Evolutionary conservation across 2,113 vertebrate genomes (phyloP), one percentile per base, ranked within the genome.

Genomic region (Gnathonemus longibarbis): DNA sequence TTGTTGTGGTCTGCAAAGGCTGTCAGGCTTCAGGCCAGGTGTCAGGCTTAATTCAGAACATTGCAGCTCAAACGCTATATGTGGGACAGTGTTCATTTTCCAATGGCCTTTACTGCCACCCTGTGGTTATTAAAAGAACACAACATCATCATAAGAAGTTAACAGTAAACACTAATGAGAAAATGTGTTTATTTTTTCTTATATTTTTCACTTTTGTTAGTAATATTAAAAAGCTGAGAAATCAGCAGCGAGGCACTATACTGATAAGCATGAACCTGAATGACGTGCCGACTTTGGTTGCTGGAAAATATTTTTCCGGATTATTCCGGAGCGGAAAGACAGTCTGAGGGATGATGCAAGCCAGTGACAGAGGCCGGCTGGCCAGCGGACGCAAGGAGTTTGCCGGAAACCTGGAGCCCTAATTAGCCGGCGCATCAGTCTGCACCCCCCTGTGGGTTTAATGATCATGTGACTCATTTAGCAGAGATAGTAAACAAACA

Each of bases 101-200:
- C 35, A 84, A 62, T 35, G 92, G 90, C 80, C 91, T 91, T 90
- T 93, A 89, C 91, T 94, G 95, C 94, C 94, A 92, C 92, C 95
- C 93, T 86, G 90, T 95, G 95, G 94, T 86, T 1, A 53, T 83
- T 66, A 11, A 15, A 56, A 50, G 52, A 85, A 84, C 42, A 24
- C 15, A 80, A 6, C 13, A 17, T 39, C 6, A 27, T 19, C 10
- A 24, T 84, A 6, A 46, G 19, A 21, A 21, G 19, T 84, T 45
- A 84, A 46, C 2, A 35, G 5, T 80, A 80, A 80, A 80, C 35
- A 42, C 74, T 80, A 80, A 80, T 80, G 35, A 42, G 74, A 80
- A 77, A 39, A 77, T 77, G 58, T 66, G 7, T 13, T 31, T 39
- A 42, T 31, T 27, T 7, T 39, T 19, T 8, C 3, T 80, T 6